These are phyloP conservation scores for Aeoliscus strigatus DNA, from an alignment of 2,797 vertebrate genomes.

Conservation along the genomic window DNA sequence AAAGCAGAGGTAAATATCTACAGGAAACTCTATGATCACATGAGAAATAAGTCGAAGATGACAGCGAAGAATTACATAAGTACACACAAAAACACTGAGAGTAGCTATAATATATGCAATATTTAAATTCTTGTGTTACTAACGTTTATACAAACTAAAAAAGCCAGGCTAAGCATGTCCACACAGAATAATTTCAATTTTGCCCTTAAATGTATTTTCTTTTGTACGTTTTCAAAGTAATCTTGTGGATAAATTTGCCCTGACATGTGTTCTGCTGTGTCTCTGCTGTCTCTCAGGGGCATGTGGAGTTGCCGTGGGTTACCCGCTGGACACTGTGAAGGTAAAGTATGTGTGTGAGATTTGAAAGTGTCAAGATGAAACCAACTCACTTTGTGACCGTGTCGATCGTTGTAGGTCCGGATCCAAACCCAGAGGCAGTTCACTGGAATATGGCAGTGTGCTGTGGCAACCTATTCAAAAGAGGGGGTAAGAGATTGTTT, in stretches of 20 bases:
- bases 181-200: too few relatives aligned
- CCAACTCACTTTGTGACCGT: rapidly evolving
- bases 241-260: too few relatives aligned
- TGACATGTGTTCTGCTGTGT: constrained; percentile 3
- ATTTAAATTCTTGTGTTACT: too few relatives aligned
- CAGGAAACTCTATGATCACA: too few relatives aligned
- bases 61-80: too few relatives aligned
- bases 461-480: constrained; percentile 72
- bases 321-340: constrained; percentile 74
- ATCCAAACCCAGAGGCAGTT: constrained; percentile 87
- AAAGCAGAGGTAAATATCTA: too few relatives aligned
- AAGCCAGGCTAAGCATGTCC: too few relatives aligned
- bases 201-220: neutral
- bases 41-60: too few relatives aligned
- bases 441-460: constrained; percentile 82
- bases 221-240: too few relatives aligned
- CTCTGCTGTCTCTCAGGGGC: constrained; percentile 53
- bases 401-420: constrained; percentile 74
- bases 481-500: constrained; percentile 76
- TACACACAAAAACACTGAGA: too few relatives aligned
- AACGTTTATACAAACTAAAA: too few relatives aligned
- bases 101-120: too few relatives aligned
- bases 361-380: neutral
- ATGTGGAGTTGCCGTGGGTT: constrained; percentile 67
- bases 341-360: constrained; percentile 17